Percentiles rank a stretch among this genome's conserved stretches.
Conservation (phyloP, 1,140 invertebrate species). For the Drosophila cardini region DNA sequence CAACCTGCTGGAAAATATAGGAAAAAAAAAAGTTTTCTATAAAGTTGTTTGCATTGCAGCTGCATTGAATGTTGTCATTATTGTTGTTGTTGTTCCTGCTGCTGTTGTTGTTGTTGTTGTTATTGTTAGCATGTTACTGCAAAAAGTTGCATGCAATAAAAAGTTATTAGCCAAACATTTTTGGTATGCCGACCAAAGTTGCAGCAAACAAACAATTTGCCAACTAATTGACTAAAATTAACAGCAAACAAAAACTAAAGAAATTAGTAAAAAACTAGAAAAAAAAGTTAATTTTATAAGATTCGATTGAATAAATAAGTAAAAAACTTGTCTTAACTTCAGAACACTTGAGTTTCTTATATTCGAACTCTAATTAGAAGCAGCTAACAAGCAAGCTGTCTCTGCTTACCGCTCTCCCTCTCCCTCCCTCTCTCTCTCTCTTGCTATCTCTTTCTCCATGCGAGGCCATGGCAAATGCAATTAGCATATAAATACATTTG, state of each 20-base stretch:
- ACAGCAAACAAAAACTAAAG: background rate
- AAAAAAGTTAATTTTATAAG: constrained; percentile 15
- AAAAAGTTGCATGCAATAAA: constrained; percentile 65
- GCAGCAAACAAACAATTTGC: constrained; percentile 5
- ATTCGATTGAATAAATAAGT: background rate
- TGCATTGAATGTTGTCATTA: constrained; percentile 39
- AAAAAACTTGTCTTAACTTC: background rate
- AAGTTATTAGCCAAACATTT: constrained; percentile 54
- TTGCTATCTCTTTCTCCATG: background rate
- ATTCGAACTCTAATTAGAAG: constrained; percentile 32
- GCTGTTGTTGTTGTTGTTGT: constrained; percentile 38
- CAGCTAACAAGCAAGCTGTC: constrained; percentile 4
- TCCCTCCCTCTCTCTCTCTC: background rate
- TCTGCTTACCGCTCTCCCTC: background rate
- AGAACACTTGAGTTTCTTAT: background rate
- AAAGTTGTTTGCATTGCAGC: constrained; percentile 45
- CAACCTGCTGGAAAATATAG: constrained; percentile 22
- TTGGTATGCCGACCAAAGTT: constrained; percentile 13
- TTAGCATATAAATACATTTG: constrained; percentile 68
- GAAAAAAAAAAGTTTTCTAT: constrained; percentile 24
- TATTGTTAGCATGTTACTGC: constrained; percentile 59
- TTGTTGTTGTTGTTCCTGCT: constrained; percentile 42
- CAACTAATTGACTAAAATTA: constrained; percentile 14
- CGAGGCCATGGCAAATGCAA: constrained; percentile 54
- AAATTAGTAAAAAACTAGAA: background rate